These are phyloP conservation scores for Ia io DNA, from an alignment of 2,113 vertebrate genomes.

Conservation along the genomic window DNA sequence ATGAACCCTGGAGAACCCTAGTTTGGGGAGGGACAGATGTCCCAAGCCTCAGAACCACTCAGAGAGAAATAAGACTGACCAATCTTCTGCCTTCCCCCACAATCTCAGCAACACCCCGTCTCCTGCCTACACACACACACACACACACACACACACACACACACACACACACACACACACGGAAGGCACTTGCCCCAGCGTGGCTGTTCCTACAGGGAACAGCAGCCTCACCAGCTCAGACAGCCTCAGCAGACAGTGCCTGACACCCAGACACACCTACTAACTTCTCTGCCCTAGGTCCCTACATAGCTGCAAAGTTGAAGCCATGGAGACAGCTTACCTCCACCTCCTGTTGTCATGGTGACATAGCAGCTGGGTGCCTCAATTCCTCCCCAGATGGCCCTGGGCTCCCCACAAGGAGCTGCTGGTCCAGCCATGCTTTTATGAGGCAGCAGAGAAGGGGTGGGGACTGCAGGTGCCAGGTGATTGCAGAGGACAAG, in stretches of 20 bases:
- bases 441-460: slow-evolving; percentile 2
- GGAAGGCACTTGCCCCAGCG: fast-evolving
- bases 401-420: slow-evolving; percentile 48
- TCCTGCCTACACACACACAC: neutral
- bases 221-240: neutral
- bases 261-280: neutral
- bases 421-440: slow-evolving; percentile 36
- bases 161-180: neutral
- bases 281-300: slow-evolving; percentile 48
- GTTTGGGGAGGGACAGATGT: neutral
- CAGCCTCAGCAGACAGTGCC: neutral
- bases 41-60: neutral
- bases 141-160: no score
- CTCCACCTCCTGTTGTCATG: slow-evolving; percentile 69
- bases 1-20: neutral
- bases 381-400: slow-evolving; percentile 38
- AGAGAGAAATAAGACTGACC: neutral
- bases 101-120: neutral
- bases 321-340: slow-evolving; percentile 65
- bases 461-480: slow-evolving; percentile 41
- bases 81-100: no score
- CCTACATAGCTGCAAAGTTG: slow-evolving; percentile 54
- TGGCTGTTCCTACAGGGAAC: neutral
- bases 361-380: slow-evolving; percentile 49
- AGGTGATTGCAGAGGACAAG: neutral